Conservation (phyloP, 2,797 vertebrate genomes). For the Adrianichthys oophorus region DNA sequence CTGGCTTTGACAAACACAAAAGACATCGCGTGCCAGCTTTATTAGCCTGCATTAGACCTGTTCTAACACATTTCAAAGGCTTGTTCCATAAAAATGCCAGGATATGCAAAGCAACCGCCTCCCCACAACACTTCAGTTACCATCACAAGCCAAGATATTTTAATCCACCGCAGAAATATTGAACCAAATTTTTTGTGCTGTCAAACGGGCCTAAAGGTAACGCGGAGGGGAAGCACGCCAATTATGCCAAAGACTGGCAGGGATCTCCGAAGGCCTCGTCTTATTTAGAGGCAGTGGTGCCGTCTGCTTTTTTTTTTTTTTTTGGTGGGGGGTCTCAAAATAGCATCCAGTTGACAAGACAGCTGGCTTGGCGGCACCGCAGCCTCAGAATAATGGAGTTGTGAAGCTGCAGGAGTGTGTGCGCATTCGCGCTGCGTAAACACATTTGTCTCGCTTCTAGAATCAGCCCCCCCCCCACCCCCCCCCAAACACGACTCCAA, state of each 20-base stretch:
- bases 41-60: slow-evolving; percentile 51
- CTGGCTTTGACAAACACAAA: slow-evolving; percentile 45
- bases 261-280: slow-evolving; percentile 39
- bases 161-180: slow-evolving; percentile 24
- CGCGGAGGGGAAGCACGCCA: slow-evolving; percentile 42
- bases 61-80: slow-evolving; percentile 53
- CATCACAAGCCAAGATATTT: slow-evolving; percentile 28
- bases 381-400: slow-evolving; percentile 71
- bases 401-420: slow-evolving; percentile 60
- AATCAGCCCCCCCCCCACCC: slow-evolving; percentile 9
- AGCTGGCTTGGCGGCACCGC: slow-evolving; percentile 71
- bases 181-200: slow-evolving; percentile 22
- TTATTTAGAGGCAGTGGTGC: slow-evolving; percentile 60
- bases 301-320: slow-evolving; percentile 47
- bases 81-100: slow-evolving; percentile 33
- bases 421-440: slow-evolving; percentile 36
- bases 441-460: slow-evolving; percentile 38
- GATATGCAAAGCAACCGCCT: slow-evolving; percentile 10
- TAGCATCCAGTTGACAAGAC: slow-evolving; percentile 84
- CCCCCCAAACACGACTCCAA: slow-evolving; percentile 10
- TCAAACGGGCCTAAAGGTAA: slow-evolving; percentile 26
- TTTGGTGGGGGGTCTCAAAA: slow-evolving; percentile 70
- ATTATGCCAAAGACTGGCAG: slow-evolving; percentile 41
- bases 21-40: slow-evolving; percentile 42
- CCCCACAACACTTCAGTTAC: too few species aligned